These are phyloP conservation scores for Sarcophaga carnaria DNA, from an alignment of 2,888 invertebrate species.

Conservation along the genomic window DNA sequence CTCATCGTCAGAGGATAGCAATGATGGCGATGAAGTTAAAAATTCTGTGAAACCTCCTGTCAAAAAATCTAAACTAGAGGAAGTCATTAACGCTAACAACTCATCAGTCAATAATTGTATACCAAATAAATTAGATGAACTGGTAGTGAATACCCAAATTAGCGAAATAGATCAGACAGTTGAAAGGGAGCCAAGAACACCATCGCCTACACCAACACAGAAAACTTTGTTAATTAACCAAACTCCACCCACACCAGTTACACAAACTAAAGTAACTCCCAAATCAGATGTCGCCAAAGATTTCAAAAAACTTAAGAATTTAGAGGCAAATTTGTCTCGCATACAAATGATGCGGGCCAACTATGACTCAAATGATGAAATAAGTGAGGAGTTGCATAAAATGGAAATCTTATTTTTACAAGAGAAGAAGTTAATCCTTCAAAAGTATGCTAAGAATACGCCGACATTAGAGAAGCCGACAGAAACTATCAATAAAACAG, in stretches of 20 bases:
- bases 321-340: conserved; percentile 78
- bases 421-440: conserved; percentile 79
- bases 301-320: conserved; percentile 77
- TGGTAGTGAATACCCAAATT: conserved; percentile 5
- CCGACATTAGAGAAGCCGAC: conserved; percentile 50
- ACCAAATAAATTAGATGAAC: not conserved
- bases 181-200: conserved; percentile 54
- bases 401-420: conserved; percentile 79
- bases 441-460: conserved; percentile 77
- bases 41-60: conserved; percentile 29
- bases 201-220: conserved; percentile 56
- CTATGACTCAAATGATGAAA: conserved; percentile 79
- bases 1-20: conserved; percentile 72
- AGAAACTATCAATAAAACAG: not conserved
- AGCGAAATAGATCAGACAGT: not conserved
- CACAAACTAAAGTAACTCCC: conserved; percentile 52
- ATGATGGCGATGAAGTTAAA: conserved; percentile 66
- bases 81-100: not conserved
- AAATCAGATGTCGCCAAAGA: conserved; percentile 76
- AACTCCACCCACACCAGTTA: conserved; percentile 35
- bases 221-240: conserved; percentile 41
- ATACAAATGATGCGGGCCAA: conserved; percentile 80
- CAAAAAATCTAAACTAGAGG: conserved; percentile 48
- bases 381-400: conserved; percentile 78
- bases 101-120: not conserved